These are phyloP conservation scores for Cantharis rustica DNA, from an alignment of 2,888 invertebrate genomes.

Conservation along the genomic window DNA sequence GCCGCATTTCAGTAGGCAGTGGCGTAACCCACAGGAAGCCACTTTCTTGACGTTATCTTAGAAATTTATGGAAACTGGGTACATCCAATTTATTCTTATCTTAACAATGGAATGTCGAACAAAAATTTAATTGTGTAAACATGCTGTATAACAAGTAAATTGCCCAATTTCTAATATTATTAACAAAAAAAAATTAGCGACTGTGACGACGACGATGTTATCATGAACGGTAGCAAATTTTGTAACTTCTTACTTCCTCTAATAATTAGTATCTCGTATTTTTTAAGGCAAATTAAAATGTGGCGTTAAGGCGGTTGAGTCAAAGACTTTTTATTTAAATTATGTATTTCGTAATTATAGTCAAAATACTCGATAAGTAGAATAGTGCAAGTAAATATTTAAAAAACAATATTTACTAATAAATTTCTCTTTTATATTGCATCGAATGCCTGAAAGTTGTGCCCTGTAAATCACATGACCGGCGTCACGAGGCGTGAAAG, in stretches of 20 bases:
- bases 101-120: neutral
- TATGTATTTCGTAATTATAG: neutral
- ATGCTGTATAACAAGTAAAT: neutral
- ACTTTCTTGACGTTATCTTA: neutral
- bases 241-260: neutral
- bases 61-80: neutral
- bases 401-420: slow-evolving; percentile 11
- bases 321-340: neutral
- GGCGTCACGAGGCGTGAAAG: slow-evolving; percentile 23
- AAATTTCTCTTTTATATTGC: slow-evolving; percentile 1
- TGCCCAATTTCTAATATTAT: neutral
- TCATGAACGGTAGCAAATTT: neutral
- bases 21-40: neutral
- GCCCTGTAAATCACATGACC: slow-evolving; percentile 15
- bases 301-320: neutral
- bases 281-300: neutral
- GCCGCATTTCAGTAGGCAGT: neutral
- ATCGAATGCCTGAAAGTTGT: neutral
- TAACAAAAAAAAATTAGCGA: neutral
- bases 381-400: slow-evolving; percentile 7
- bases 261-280: neutral
- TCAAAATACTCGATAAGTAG: neutral
- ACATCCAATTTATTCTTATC: neutral
- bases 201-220: neutral
- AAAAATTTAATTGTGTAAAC: neutral